Conservation (phyloP, 2,113 vertebrate genomes). For the Alosa alosa region DNA sequence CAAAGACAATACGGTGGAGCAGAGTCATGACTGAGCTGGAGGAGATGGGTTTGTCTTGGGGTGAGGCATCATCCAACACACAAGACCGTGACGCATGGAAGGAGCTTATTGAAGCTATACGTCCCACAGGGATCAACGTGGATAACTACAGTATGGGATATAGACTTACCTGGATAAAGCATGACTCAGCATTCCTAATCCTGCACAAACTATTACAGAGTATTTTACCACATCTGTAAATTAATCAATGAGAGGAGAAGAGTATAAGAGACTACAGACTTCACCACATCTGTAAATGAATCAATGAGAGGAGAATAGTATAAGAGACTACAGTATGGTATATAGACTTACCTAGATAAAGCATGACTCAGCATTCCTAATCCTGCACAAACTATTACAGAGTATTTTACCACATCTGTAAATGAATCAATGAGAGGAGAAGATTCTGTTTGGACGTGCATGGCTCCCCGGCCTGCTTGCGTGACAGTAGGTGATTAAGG, state of each 20-base stretch:
- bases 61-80: too few relatives aligned
- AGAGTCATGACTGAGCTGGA: too few relatives aligned
- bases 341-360: not conserved
- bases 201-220: not conserved
- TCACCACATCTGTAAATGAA: not conserved
- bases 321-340: too few relatives aligned
- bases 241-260: not conserved
- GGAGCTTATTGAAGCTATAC: too few relatives aligned
- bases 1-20: too few relatives aligned
- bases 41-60: too few relatives aligned
- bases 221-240: not conserved
- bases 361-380: not conserved
- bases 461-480: slow-evolving; percentile 21
- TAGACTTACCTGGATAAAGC: not conserved
- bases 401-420: not conserved
- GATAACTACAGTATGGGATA: not conserved
- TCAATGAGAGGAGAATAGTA: not conserved
- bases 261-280: too few relatives aligned
- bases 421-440: not conserved
- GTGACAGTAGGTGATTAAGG: slow-evolving; percentile 43
- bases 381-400: not conserved
- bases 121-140: too few relatives aligned
- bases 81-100: too few relatives aligned
- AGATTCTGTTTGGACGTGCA: not conserved
- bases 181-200: not conserved